Conservation (phyloP, 2,113 vertebrate species). For the Phrynocephalus versicolor region DNA sequence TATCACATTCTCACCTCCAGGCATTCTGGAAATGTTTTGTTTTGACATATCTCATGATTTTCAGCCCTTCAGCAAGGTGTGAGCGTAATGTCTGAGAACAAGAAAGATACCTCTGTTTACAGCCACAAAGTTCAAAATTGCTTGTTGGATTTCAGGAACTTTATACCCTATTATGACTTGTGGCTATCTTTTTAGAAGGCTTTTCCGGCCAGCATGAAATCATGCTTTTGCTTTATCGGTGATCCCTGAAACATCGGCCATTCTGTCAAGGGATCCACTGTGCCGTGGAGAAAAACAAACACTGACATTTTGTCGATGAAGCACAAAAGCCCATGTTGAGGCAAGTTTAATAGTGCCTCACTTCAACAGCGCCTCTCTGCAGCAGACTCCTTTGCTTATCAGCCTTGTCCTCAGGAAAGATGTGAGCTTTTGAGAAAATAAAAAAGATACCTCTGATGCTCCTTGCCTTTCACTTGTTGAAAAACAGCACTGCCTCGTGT, state of each 20-base stretch:
- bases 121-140: conserved; percentile 36
- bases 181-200: not conserved
- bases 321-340: not conserved
- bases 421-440: conserved; percentile 18
- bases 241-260: conserved; percentile 8
- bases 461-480: too few species aligned
- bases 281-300: not conserved
- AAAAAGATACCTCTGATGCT: not conserved
- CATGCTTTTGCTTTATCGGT: conserved; percentile 41
- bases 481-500: too few species aligned
- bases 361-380: conserved; percentile 20
- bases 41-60: conserved; percentile 35
- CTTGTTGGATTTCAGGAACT: conserved; percentile 14
- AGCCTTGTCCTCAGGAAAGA: conserved; percentile 32
- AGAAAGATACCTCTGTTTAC: conserved; percentile 44
- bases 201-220: not conserved
- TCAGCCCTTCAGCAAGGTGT: conserved; percentile 27
- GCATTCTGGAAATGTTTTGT: conserved; percentile 38
- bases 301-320: conserved; percentile 42
- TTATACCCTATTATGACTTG: conserved; percentile 37
- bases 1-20: conserved; percentile 16
- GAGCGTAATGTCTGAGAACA: conserved; percentile 14
- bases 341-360: conserved; percentile 43
- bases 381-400: conserved; percentile 35
- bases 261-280: not conserved